Evolutionary conservation across 2,113 vertebrate genomes (phyloP).

Genomic region (Panthera uncia): DNA sequence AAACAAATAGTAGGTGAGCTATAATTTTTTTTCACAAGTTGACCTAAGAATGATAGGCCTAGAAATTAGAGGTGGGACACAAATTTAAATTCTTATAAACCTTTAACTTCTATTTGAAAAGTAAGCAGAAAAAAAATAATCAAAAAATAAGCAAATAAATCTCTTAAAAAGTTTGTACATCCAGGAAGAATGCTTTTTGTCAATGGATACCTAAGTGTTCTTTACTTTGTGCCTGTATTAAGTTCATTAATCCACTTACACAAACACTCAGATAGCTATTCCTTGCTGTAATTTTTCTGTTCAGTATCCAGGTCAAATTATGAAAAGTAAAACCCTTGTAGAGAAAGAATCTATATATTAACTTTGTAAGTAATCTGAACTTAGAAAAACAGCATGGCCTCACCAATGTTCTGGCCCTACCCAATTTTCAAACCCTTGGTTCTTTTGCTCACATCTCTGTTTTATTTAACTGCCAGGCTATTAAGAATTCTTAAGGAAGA

Average conservation of each 20-base stretch:
- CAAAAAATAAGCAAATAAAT: conserved; percentile 36
- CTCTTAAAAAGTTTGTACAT: not conserved
- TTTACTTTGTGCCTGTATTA: not conserved
- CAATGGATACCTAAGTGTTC: not conserved
- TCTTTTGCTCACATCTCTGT: not conserved
- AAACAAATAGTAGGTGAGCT: not conserved
- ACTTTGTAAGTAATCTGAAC: conserved; percentile 24
- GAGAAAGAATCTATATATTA: not conserved
- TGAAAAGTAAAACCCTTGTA: not conserved
- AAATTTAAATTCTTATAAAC: not conserved
- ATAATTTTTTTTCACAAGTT: not conserved
- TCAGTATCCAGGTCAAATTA: conserved; percentile 38
- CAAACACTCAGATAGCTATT: conserved; percentile 11
- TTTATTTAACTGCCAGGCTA: not conserved
- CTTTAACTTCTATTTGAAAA: conserved; percentile 49
- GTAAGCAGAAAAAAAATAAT: not conserved
- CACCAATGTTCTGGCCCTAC: not conserved
- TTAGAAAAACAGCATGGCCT: not conserved
- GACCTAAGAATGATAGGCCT: not conserved
- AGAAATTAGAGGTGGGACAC: not conserved
- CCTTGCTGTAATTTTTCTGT: conserved; percentile 29
- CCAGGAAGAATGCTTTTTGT: not conserved
- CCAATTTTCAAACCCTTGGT: not conserved
- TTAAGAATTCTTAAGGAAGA: not conserved
- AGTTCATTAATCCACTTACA: conserved; percentile 49